Base-by-base conservation (phyloP, 2,888 invertebrate genomes). In the Netelia melanura region DNA sequence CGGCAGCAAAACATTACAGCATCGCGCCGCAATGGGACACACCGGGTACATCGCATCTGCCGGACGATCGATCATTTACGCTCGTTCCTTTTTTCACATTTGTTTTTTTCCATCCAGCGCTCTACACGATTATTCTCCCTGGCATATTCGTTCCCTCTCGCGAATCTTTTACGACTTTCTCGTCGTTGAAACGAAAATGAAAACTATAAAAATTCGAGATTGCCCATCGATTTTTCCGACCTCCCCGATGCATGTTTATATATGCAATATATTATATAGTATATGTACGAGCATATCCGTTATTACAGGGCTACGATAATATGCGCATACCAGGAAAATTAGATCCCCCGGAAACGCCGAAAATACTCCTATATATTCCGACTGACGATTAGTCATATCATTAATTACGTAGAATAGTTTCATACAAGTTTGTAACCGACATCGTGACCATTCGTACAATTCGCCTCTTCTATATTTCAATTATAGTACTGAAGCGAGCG, bases 391-490 rank as follows among this genome's bases (percentile, higher is more conserved):
- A 71, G 71, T 80, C 52, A 52, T 52, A 65, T 58, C 52, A 75
- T 84, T 64, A 56, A 79, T 83, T 64, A 72, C 48, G 14, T 56
- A 71, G 65, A 17, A 23, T 10, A 56, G 54, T 56, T 72, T 65
- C 43, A 21, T 25, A 61, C 67, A 62, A 84, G 58, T 71, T 76
- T 17, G 64, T 30, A 71, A 82, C 56, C 14, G 30, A 52, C n/a
- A 14, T 56, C 54, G 25, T 54, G 54, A 58, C 58, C 5, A 56
- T 25, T 23, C 72, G 62, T 62, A 43, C 52, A 30, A 48, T 25
- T 23, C 65, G 67, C 61, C 72, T 74, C 72, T 72, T 74, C 72
- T 58, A 79, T 70, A 75, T 75, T 75, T 83, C 64, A 79, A 75
- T 75, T 83, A 83, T 21, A 10, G 43, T 70, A 17, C 38, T 6